Conservation (phyloP, 2,797 vertebrate species). For the Arctocebus calabarensis region DNA sequence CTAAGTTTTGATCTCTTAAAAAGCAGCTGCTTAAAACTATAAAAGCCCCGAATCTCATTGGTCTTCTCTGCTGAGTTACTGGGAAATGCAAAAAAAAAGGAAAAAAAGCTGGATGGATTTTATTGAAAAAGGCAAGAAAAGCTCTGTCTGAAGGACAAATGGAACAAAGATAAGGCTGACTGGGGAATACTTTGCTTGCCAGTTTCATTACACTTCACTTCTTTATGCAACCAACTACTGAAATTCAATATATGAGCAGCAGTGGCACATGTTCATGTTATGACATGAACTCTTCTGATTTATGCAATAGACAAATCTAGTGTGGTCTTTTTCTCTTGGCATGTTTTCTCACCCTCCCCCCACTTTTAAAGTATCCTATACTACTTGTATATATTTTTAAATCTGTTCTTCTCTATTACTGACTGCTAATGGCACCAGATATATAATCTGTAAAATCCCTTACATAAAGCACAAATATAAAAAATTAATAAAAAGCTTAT, state of each 20-base stretch:
- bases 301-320: constrained; percentile 85
- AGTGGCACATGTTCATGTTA: constrained; percentile 87
- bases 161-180: constrained; percentile 90
- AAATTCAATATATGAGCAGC: constrained; percentile 88
- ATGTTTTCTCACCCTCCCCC: constrained; percentile 70
- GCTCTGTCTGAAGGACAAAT: constrained; percentile 90
- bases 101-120: constrained; percentile 85
- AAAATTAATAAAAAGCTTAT: constrained; percentile 45
- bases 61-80: constrained; percentile 87
- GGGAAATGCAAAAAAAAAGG: constrained; percentile 83
- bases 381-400: constrained; percentile 4
- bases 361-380: constrained; percentile 77
- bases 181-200: constrained; percentile 89
- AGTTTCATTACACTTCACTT: constrained; percentile 89
- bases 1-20: constrained; percentile 93
- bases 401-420: constrained; percentile 65
- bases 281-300: constrained; percentile 89
- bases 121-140: constrained; percentile 90
- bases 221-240: constrained; percentile 89
- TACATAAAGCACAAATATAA: constrained; percentile 62
- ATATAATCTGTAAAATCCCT: constrained; percentile 45
- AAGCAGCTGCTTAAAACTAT: constrained; percentile 89
- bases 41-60: constrained; percentile 90
- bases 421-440: constrained; percentile 59
- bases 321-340: constrained; percentile 63